Evolutionary conservation across 2,888 invertebrate species (phyloP).

Genomic region (Aphidoletes aphidimyza): DNA sequence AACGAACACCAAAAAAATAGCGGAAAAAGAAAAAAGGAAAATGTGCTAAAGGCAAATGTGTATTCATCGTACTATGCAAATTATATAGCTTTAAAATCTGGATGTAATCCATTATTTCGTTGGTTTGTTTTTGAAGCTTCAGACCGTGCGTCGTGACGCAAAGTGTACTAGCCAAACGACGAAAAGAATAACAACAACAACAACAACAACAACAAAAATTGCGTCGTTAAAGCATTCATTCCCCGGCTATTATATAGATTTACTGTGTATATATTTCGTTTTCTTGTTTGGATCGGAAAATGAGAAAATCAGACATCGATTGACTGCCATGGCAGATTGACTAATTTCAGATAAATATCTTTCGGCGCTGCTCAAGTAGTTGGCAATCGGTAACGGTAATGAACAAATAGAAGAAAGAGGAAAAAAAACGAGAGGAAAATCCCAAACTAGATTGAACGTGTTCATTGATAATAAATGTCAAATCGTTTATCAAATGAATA

Average conservation of each 20-base stretch:
- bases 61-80: constrained; percentile 32
- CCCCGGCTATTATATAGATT: neutral
- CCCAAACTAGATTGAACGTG: constrained; percentile 4
- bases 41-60: neutral
- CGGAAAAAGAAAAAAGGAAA: neutral
- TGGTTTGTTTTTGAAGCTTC: neutral
- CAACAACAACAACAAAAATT: too few relatives aligned
- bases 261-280: neutral
- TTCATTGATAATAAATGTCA: constrained; percentile 43
- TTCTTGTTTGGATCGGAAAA: neutral
- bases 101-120: constrained; percentile 37
- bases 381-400: too few relatives aligned
- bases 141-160: too few relatives aligned
- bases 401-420: too few relatives aligned
- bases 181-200: too few relatives aligned
- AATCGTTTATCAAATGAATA: constrained; percentile 7
- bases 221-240: constrained; percentile 24
- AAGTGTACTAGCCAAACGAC: neutral
- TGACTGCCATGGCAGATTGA: neutral
- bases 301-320: neutral
- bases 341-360: too few relatives aligned
- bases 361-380: too few relatives aligned
- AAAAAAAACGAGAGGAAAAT: neutral
- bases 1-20: neutral
- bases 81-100: constrained; percentile 18